Evolutionary conservation across 2,888 invertebrate genomes (phyloP).

Genomic region (Pseudanteris insignis): DNA sequence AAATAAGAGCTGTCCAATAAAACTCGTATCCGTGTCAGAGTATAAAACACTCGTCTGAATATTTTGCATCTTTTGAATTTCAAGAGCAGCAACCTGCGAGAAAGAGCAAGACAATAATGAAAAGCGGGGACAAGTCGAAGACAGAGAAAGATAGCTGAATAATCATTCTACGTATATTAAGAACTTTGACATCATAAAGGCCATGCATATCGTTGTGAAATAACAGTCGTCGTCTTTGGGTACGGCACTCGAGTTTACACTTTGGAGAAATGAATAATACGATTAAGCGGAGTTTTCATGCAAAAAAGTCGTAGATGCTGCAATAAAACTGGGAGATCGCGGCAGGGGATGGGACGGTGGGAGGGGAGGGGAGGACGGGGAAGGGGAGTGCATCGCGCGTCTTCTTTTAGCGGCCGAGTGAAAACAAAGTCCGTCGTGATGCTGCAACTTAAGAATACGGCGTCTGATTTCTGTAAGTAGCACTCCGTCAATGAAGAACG

Average conservation of each 20-base stretch:
- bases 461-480: constrained; percentile 65
- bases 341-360: too few species aligned
- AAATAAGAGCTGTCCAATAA: constrained; percentile 19
- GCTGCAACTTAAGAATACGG: constrained; percentile 58
- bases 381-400: background rate
- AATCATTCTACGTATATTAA: constrained; percentile 24
- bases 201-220: constrained; percentile 10
- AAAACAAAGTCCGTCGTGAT: constrained; percentile 41
- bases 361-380: background rate
- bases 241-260: too few species aligned
- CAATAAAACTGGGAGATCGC: constrained; percentile 2
- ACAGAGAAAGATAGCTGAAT: constrained; percentile 19
- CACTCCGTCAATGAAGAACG: constrained; percentile 60
- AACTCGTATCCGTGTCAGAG: constrained; percentile 6
- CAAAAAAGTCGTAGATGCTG: constrained; percentile 4
- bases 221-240: constrained; percentile 3
- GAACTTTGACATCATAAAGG: constrained; percentile 18
- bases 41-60: constrained; percentile 18
- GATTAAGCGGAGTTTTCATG: constrained; percentile 12
- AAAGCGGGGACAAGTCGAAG: constrained; percentile 31
- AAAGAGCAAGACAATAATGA: constrained; percentile 14
- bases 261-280: constrained; percentile 13
- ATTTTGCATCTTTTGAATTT: constrained; percentile 29
- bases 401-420: constrained; percentile 9
- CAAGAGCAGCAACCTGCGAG: constrained; percentile 21